Evolutionary conservation across 1,140 invertebrate species (phyloP).

Genomic region (Aphelenchoides avenae): DNA sequence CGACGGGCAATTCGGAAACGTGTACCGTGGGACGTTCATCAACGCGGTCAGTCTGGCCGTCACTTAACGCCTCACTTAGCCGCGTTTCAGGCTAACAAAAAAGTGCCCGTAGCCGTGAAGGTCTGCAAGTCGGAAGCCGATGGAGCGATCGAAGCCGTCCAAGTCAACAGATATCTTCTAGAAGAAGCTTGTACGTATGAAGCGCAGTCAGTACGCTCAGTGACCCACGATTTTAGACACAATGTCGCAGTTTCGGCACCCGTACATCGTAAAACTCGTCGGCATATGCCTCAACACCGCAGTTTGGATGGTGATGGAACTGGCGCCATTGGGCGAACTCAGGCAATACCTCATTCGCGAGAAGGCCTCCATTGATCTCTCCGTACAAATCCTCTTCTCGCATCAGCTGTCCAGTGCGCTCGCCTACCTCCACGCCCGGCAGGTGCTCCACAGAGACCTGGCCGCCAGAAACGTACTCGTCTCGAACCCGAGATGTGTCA

Average conservation of each 20-base stretch:
- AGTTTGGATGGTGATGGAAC: slow-evolving; percentile 97
- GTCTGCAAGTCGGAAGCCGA: slow-evolving; percentile 84
- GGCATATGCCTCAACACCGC: slow-evolving; percentile 65
- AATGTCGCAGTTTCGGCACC: slow-evolving; percentile 98
- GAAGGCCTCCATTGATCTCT: slow-evolving; percentile 72
- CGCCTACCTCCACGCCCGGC: slow-evolving; percentile 93
- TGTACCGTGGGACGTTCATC: slow-evolving; percentile 80
- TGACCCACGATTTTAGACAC: slow-evolving; percentile 70
- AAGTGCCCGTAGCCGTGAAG: slow-evolving; percentile 82
- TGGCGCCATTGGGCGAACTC: slow-evolving; percentile 85
- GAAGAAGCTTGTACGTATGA: slow-evolving; percentile 95
- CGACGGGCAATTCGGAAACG: slow-evolving; percentile 96
- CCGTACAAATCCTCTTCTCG: slow-evolving; percentile 69
- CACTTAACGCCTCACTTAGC: slow-evolving; percentile 2
- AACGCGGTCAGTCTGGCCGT: slow-evolving; percentile 47
- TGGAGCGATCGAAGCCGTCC: slow-evolving; percentile 78
- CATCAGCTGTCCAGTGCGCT: slow-evolving; percentile 91
- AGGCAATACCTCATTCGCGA: slow-evolving; percentile 91
- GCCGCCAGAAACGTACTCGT: slow-evolving; percentile 96
- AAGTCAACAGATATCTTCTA: slow-evolving; percentile 78
- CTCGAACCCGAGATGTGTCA: slow-evolving; percentile 83
- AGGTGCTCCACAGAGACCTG: slow-evolving; percentile 91
- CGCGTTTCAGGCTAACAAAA: slow-evolving; percentile 57
- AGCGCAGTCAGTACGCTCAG: slow-evolving; percentile 46
- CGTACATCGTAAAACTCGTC: slow-evolving; percentile 91